Evolutionary conservation across 1,140 invertebrate genomes (phyloP), one percentile per base, ranked within the genome.

Genomic region (Metopolophium dirhodum): DNA sequence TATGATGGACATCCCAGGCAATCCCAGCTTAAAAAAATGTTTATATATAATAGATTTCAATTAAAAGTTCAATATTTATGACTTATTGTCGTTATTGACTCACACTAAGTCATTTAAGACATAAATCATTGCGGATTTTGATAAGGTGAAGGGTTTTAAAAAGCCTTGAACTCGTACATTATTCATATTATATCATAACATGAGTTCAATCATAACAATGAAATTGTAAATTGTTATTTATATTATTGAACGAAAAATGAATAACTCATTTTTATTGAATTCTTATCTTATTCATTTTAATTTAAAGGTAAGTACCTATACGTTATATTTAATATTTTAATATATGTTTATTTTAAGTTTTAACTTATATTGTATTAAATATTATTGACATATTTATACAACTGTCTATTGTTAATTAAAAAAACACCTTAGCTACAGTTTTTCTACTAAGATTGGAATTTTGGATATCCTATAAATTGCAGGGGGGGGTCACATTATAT

Each of bases 71-170:
- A 77, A n/a, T 77, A n/a, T 77, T 77, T 77, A 77, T 77, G 20
- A 37, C 77, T 37, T 37, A 47, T 47, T 41, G 41, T 41, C 41
- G 41, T 41, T 26, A 61, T 61, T 61, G 26, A 7, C 57, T 23
- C 57, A 83, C 20, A 37, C 35, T 18, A n/a, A 77, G 30, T 87
- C 18, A 35, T 51, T 68, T 45, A 30, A 61, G 0, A 45, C 89
- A 90, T 90, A 7, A 6, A 68, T 30, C 7, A 90, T 68, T 90
- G 20, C 2, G 7, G 2, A 83, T 92, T 49, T 82, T 83, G 90
- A 92, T 82, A 91, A 91, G 90, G 90, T 91, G 90, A 91, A 91
- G 90, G 90, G 90, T 51, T 51, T 92, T 51, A n/a, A 1, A 45
- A 49, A 77, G 22, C 68, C 90, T 92, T 92, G 90, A 92, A 92